Percentiles rank a stretch among this genome's conserved stretches.
These are phyloP conservation scores for Lethrus apterus DNA, from an alignment of 1,140 invertebrate genomes.

Conservation along the genomic window DNA sequence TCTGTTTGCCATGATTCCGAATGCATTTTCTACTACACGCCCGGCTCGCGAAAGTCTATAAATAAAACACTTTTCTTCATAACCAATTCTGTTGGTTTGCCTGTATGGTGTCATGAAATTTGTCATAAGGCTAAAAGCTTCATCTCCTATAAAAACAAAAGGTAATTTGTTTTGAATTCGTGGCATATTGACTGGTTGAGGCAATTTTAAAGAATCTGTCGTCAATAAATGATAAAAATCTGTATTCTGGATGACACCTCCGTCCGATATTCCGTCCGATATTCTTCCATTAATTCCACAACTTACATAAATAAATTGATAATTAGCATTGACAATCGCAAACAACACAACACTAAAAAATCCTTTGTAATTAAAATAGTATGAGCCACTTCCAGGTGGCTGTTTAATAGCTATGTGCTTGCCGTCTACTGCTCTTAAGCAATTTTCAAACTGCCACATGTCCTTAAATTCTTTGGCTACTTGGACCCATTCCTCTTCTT, in stretches of 20 bases:
- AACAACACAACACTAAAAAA: slow-evolving; percentile 40
- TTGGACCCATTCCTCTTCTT: slow-evolving; percentile 18
- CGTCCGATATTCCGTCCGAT: slow-evolving; percentile 38
- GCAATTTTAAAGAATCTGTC: slow-evolving; percentile 9
- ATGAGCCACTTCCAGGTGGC: slow-evolving; percentile 29
- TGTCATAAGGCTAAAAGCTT: slow-evolving; percentile 1
- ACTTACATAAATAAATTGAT: slow-evolving; percentile 38
- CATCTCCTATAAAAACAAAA: slow-evolving; percentile 1
- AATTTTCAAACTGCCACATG: slow-evolving; percentile 34
- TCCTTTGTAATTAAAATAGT: slow-evolving; percentile 33
- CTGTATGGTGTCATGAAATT: slow-evolving; percentile 1
- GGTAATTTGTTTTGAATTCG: neutral
- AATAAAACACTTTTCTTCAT: slow-evolving; percentile 1
- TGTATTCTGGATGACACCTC: slow-evolving; percentile 34
- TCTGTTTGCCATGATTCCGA: neutral
- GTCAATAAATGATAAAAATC: slow-evolving; percentile 20
- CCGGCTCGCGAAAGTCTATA: slow-evolving; percentile 7
- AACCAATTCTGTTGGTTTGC: slow-evolving; percentile 2
- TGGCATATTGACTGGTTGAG: slow-evolving; percentile 1
- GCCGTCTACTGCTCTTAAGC: slow-evolving; percentile 35
- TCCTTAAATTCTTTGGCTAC: slow-evolving; percentile 17
- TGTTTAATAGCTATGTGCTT: slow-evolving; percentile 38
- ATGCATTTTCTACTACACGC: neutral
- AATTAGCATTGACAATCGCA: slow-evolving; percentile 38
- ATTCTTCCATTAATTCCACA: slow-evolving; percentile 41